Evolutionary conservation across 2,113 vertebrate species (phyloP).

Genomic region (Artemisiospiza belli): DNA sequence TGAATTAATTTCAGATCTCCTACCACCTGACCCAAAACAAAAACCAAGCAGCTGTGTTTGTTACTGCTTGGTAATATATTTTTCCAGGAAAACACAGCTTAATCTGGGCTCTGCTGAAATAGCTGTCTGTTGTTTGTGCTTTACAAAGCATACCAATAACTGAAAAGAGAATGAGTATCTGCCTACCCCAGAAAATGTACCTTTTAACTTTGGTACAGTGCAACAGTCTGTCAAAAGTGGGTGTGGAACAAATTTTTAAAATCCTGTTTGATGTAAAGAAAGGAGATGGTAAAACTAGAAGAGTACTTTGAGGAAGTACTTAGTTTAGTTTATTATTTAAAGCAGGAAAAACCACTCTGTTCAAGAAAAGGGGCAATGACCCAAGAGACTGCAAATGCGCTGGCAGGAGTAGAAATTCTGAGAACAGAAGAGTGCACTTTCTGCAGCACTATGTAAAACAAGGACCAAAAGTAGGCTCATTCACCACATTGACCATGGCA

Average conservation of each 20-base stretch:
- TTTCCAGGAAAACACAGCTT: slow-evolving; percentile 42
- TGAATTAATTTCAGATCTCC: slow-evolving; percentile 25
- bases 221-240: background rate
- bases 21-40: slow-evolving; percentile 36
- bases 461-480: background rate
- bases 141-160: background rate
- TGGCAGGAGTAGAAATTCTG: background rate
- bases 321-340: background rate
- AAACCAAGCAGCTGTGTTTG: slow-evolving; percentile 50
- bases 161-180: background rate
- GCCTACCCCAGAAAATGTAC: background rate
- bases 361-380: background rate
- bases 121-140: background rate
- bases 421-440: background rate
- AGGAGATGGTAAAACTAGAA: background rate
- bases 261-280: background rate
- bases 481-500: background rate
- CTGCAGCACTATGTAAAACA: background rate
- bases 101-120: background rate
- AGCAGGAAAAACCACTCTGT: background rate
- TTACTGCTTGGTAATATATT: slow-evolving; percentile 31
- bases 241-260: background rate
- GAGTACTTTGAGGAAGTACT: background rate
- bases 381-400: background rate
- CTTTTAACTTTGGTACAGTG: background rate